Evolutionary conservation across 2,888 invertebrate genomes (phyloP), one percentile per base, ranked within the genome.

Genomic region (Lysandra coridon): DNA sequence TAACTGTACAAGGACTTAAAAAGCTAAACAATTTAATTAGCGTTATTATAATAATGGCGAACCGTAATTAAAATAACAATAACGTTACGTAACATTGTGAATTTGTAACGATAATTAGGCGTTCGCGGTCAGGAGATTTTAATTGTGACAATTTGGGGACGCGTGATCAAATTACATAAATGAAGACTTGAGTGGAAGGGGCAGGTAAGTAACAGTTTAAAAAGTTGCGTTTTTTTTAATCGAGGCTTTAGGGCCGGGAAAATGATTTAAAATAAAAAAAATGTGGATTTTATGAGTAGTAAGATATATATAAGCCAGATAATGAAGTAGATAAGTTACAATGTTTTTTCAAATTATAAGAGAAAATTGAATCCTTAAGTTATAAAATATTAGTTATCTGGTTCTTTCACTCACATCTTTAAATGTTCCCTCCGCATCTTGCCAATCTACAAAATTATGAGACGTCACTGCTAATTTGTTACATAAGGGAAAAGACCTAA

Each of bases 161-260:
- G 84, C 84, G 82, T 84, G 85, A 86, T 86, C 82, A 84, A 88
- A 88, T 90, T 88, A 88, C 83, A 85, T 85, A 90, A 89, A 90
- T 49, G 49, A 12, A 49, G 10, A 49, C 49, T 10, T 12, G 49
- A 10, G 49, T 49, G 49, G 49, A 12, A 49, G 10, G 12, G 10
- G 10, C 49, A 49, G 49, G 10, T 49, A 49, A 49, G 49, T 49
- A 10, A 49, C 49, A 49, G 10, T 49, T 49, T 12, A 49, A 49
- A 37, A 37, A 37, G 23, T 23, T 23, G 23, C 23, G 10, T 49
- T 49, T 49, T 49, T 10, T 12, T 44, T 10, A 44, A 44, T 10
- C 0, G 2, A 44, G 10, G 10, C 10, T 44, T 44, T 10, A 44
- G 2, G 49, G 49, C 10, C 49, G 10, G 10, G 10, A 10, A 49